Base-by-base conservation (phyloP, 2,888 invertebrate species). In the Leptinotarsa peninsularis region DNA sequence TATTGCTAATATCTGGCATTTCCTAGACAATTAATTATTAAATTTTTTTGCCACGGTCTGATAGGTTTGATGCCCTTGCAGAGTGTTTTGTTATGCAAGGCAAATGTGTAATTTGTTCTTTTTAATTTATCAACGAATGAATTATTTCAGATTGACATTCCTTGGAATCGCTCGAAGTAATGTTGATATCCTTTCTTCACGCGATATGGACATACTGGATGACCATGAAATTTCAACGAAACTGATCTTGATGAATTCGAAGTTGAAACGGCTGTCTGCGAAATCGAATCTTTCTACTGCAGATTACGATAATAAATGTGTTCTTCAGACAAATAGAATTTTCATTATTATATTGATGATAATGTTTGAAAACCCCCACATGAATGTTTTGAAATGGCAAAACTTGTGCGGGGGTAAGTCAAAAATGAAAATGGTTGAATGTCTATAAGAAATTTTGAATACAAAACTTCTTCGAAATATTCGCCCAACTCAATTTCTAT, bases 191-290 rank as follows among this genome's bases (percentile, higher is more conserved):
- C 23, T 58, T 58, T 27, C 58, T 58, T 58, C 58, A 58, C 58
- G 58, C 58, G 58, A 58, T 58, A 58, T 27, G 58, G 23, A 58
- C 58, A 58, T 58, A 58, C 58, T 58, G 58, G 58, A 58, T 58
- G 58, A 58, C 58, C 58, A 58, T 58, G 58, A 58, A 58, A 58
- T 58, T 18, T 58, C 58, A 21, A 58, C 58, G 23, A 58, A 23
- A 23, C 58, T 58, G 58, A 58, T 58, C 58, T 58, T 23, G 58
- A 58, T 58, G 58, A 58, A 58, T 58, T 58, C 23, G 23, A 14
- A 58, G 21, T 58, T 58, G 14, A 58, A 21, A 23, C 21, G 58
- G 23, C 21, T 58, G 23, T 58, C 23, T 15, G 21, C 23, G 54
- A 54, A 7, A 5, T n/a, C 18, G 18, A 54, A 18, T 23, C 2